Evolutionary conservation across 2,797 vertebrate species (phyloP).

Genomic region (Rachycentron canadum): DNA sequence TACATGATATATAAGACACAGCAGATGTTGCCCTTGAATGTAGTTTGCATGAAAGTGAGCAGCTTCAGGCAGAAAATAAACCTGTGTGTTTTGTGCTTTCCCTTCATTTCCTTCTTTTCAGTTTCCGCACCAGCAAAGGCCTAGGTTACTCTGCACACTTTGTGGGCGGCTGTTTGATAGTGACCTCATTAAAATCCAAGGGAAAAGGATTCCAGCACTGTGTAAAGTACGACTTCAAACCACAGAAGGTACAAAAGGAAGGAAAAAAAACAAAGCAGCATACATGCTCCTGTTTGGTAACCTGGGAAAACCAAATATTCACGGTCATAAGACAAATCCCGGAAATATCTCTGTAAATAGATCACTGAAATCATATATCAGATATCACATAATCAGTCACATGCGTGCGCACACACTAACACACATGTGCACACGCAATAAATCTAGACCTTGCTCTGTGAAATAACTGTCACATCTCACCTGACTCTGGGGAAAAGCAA

Average conservation of each 20-base stretch:
- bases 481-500: slow-evolving; percentile 58
- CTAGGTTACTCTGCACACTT: slow-evolving; percentile 99
- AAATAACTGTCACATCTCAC: slow-evolving; percentile 40
- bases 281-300: not conserved
- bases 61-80: slow-evolving; percentile 23
- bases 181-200: slow-evolving; percentile 98
- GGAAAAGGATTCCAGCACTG: slow-evolving; percentile 99
- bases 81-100: slow-evolving; percentile 36
- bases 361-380: slow-evolving; percentile 24
- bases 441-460: slow-evolving; percentile 39
- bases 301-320: slow-evolving; percentile 15
- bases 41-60: slow-evolving; percentile 6
- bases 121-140: slow-evolving; percentile 98
- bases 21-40: slow-evolving; percentile 36
- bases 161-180: slow-evolving; percentile 95
- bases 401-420: slow-evolving; percentile 16
- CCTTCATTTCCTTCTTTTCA: slow-evolving; percentile 69
- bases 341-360: slow-evolving; percentile 11
- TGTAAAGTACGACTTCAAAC: slow-evolving; percentile 99
- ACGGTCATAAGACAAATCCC: slow-evolving; percentile 17
- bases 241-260: slow-evolving; percentile 91
- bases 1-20: slow-evolving; percentile 33
- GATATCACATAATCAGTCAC: slow-evolving; percentile 26
- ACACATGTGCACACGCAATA: slow-evolving; percentile 5
- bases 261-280: not conserved